These are phyloP conservation scores for Drosophila micromelanica DNA, from an alignment of 1,140 invertebrate genomes.

Conservation along the genomic window DNA sequence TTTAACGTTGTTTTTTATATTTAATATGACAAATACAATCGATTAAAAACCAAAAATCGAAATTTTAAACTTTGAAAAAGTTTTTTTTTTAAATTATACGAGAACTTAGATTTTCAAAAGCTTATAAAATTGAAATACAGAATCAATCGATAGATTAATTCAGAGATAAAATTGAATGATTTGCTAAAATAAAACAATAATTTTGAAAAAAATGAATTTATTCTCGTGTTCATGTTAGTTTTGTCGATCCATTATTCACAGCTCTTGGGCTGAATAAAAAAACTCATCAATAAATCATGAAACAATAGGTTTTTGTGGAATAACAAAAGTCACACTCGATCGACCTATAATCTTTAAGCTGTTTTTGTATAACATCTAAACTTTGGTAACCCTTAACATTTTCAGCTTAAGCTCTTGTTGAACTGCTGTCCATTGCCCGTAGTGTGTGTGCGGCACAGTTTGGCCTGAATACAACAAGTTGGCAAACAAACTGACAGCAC, in stretches of 20 bases:
- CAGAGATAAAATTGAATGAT: too few relatives aligned
- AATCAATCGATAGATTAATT: too few relatives aligned
- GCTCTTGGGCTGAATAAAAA: not conserved
- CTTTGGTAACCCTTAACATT: not conserved
- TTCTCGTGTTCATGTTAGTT: not conserved
- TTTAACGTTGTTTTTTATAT: too few relatives aligned
- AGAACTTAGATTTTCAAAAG: too few relatives aligned
- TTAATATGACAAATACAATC: too few relatives aligned
- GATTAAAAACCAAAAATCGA: too few relatives aligned
- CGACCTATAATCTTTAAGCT: not conserved
- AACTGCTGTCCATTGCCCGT: conserved; percentile 5
- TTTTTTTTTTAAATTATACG: too few relatives aligned
- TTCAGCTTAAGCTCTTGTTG: not conserved
- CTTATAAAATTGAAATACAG: too few relatives aligned
- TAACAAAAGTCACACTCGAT: not conserved
- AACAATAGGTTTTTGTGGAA: not conserved
- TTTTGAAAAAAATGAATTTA: not conserved
- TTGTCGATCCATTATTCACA: not conserved
- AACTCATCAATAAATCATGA: not conserved
- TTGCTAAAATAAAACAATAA: too few relatives aligned
- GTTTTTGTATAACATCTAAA: not conserved
- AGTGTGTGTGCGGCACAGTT: not conserved
- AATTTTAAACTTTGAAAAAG: too few relatives aligned
- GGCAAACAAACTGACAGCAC: conserved; percentile 23
- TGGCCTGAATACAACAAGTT: conserved; percentile 14